Base-by-base conservation (phyloP, 2,888 invertebrate species). In the Pseudoips prasinana region DNA sequence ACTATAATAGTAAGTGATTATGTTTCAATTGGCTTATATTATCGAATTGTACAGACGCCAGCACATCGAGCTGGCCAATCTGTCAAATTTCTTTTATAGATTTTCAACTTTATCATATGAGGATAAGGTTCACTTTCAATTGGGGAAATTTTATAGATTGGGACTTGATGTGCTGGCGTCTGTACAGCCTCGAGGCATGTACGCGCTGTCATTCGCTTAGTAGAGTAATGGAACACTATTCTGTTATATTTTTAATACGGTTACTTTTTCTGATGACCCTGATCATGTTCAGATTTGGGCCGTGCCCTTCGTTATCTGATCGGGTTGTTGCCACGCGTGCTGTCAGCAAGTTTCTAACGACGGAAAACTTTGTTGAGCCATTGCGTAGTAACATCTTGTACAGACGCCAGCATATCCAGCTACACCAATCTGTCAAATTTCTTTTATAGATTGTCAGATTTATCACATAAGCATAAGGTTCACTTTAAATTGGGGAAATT, bases 221-320 rank as follows among this genome's bases (percentile, higher is more conserved):
- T 86, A 59, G 83, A 84, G 56, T 67, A 84, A 80, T 87, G 58
- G 83, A 77, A 45, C 85, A 73, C 62, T 70, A 78, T 82, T 82
- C 85, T 68, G 84, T 86, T 86, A 85, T 75, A 61, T 80, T 74
- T 78, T 79, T 81, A 76, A 76, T 82, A 81, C 83, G 81, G 82
- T 84, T 81, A 79, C 73, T 82, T 79, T 71, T 82, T 81, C 62
- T 68, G 72, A 67, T 74, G 73, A 68, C 68, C 66, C 69, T 74
- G 64, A 75, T 81, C 64, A 67, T 61, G 62, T 48, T 32, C 57
- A 59, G 56, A 61, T 69, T 66, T 58, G 56, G 64, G 62, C 47
- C 63, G 49, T 64, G 74, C 80, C 84, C 81, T 82, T 76, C 61
- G 54, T 65, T 70, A 68, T 69, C 60, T 54, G 59, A 66, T 66